Evolutionary conservation across 2,888 invertebrate genomes (phyloP), one percentile per base, ranked within the genome.

Genomic region (Epistrophe grossulariae): DNA sequence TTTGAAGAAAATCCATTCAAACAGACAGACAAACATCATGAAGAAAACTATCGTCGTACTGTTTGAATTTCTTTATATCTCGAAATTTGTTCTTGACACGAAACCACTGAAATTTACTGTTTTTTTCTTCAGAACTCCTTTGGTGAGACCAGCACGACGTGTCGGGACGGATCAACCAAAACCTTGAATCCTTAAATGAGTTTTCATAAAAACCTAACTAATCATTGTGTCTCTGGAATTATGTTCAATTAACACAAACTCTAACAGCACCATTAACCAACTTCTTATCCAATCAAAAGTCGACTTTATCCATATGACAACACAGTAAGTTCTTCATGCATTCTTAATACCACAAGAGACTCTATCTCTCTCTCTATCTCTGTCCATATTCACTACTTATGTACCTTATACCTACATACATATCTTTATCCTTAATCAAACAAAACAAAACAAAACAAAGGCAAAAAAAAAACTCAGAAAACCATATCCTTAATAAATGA

Each of bases 231-330:
- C 40, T 8, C 7, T 0, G 2, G 9, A 15, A 6, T 45, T 35
- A 9, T n/a, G 73, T 78, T 74, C 81, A 85, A 85, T 85, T 81
- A 85, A 78, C 43, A 70, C 31, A n/a, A 48, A 50, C 45, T 50
- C 74, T 45, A 74, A 79, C 79, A 82, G 60, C 70, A 38, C 52
- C 74, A 82, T 87, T 82, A 76, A 79, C 71, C 82, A 87, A 82
- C 82, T 79, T 87, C 82, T 52, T 71, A 76, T 79, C 71, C 73
- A 82, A 79, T 82, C 78, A 87, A 79, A 82, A 82, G 57, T 59
- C 50, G 43, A 79, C 59, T 76, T 79, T 78, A 82, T 82, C 71
- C 74, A n/a, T 43, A 43, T 72, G 70, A 79, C 79, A 82, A 71
- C 71, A 64, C 45, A n/a, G 8, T 11, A 28, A 40, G 24, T 50